These are phyloP conservation scores for Drosophila subpulchrella DNA, from an alignment of 1,140 invertebrate species.

Conservation along the genomic window DNA sequence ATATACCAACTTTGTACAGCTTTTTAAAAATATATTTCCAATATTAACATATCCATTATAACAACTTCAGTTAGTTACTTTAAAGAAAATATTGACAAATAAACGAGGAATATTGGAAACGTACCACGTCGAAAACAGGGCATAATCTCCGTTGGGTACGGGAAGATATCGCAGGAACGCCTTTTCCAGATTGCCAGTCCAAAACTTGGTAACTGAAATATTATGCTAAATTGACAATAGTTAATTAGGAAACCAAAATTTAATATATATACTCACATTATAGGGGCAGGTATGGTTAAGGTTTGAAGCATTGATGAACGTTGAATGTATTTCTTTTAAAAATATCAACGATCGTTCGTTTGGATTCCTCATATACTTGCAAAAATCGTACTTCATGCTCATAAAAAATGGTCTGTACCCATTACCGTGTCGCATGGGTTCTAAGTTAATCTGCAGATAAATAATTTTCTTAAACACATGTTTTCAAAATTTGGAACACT, in stretches of 20 bases:
- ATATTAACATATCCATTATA: no score
- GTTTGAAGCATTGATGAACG: conserved; percentile 10
- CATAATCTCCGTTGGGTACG: conserved; percentile 41
- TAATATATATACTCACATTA: conserved; percentile 16
- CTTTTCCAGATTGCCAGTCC: conserved; percentile 31
- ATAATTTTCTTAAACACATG: background rate
- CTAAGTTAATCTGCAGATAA: background rate
- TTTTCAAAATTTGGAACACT: background rate
- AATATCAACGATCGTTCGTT: background rate
- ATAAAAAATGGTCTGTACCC: conserved; percentile 32
- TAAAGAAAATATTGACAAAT: background rate
- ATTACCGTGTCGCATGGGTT: conserved; percentile 6
- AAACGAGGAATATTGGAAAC: background rate
- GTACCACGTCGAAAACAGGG: conserved; percentile 7
- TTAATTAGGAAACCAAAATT: background rate
- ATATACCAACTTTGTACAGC: no score
- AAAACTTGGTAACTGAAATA: conserved; percentile 23
- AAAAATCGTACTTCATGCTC: conserved; percentile 24
- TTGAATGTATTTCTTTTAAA: background rate
- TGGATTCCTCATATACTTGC: conserved; percentile 19
- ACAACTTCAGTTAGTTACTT: background rate
- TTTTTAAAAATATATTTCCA: no score
- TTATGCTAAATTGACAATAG: conserved; percentile 29
- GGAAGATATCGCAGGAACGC: conserved; percentile 10
- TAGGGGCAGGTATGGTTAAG: conserved; percentile 39